A percentile compares a stretch with the other conserved stretches of the same genome.
Evolutionary conservation across 2,888 invertebrate genomes (phyloP).

Genomic region (Torymus auratus): DNA sequence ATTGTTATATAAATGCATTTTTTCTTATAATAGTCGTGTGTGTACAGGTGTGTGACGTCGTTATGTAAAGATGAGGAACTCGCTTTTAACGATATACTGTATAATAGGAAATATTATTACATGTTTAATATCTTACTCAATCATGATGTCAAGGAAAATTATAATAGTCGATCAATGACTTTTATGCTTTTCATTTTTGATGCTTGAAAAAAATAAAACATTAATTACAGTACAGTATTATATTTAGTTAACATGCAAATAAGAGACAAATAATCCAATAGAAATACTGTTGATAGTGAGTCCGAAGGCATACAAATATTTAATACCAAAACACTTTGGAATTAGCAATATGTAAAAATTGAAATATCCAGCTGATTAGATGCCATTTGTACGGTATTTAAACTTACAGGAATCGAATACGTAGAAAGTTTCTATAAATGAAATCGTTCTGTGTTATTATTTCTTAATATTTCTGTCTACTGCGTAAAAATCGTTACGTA

Average conservation of each 20-base stretch:
- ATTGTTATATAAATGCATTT: constrained; percentile 12
- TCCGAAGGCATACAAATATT: neutral
- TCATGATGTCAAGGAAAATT: constrained; percentile 45
- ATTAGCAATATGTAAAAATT: neutral
- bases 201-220: neutral
- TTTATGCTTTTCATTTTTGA: constrained; percentile 22
- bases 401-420: too few species aligned
- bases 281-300: neutral
- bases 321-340: neutral
- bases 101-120: constrained; percentile 24
- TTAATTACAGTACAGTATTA: neutral
- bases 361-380: constrained; percentile 3
- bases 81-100: neutral
- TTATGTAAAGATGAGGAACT: constrained; percentile 14
- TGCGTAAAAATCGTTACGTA: neutral
- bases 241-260: neutral
- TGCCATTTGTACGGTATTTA: too few species aligned
- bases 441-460: constrained; percentile 11
- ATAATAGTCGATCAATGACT: constrained; percentile 34
- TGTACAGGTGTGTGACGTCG: neutral
- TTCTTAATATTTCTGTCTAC: constrained; percentile 6
- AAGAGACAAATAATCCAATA: neutral
- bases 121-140: constrained; percentile 42
- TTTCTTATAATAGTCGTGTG: neutral
- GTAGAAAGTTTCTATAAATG: constrained; percentile 31